Evolutionary conservation across 2,113 vertebrate genomes (phyloP).

Genomic region (Entelurus aequoreus): DNA sequence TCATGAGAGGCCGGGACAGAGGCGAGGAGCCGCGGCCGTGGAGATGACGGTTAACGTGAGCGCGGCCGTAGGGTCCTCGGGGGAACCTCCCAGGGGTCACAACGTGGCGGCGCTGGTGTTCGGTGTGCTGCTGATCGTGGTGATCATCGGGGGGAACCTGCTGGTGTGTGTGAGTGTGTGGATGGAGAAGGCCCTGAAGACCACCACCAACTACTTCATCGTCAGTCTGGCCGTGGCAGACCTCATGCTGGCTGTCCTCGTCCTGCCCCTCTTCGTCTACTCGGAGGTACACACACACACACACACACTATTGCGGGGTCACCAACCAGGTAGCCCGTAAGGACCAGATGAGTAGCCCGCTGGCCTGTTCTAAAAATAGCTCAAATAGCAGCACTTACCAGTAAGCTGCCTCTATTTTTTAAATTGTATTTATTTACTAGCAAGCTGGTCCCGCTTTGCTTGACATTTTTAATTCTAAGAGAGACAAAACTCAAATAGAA

Average conservation of each 20-base stretch:
- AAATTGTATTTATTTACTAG: too few relatives aligned
- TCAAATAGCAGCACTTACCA: too few relatives aligned
- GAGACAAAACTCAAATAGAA: too few relatives aligned
- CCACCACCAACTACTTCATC: conserved; percentile 96
- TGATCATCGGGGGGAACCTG: conserved; percentile 85
- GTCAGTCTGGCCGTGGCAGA: conserved; percentile 90
- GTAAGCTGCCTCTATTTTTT: too few relatives aligned
- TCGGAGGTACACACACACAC: conserved; percentile 75
- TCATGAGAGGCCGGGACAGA: conserved; percentile 47
- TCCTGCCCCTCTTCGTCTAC: conserved; percentile 89
- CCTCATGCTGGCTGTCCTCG: conserved; percentile 84
- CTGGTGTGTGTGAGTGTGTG: conserved; percentile 89
- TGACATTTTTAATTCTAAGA: too few relatives aligned
- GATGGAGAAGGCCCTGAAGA: conserved; percentile 86
- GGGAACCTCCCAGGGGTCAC: conserved; percentile 27
- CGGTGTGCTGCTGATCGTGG: conserved; percentile 80
- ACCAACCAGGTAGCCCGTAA: too few relatives aligned
- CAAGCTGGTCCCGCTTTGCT: too few relatives aligned
- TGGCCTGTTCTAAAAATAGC: too few relatives aligned
- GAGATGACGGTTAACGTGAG: conserved; percentile 66
- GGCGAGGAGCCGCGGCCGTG: conserved; percentile 31
- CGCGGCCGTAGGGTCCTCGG: conserved; percentile 8
- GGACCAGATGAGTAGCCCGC: too few relatives aligned
- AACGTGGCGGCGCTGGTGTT: conserved; percentile 77
- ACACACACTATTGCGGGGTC: too few relatives aligned